Base-by-base conservation (phyloP, 2,797 vertebrate genomes). In the Sebastes taczanowskii region DNA sequence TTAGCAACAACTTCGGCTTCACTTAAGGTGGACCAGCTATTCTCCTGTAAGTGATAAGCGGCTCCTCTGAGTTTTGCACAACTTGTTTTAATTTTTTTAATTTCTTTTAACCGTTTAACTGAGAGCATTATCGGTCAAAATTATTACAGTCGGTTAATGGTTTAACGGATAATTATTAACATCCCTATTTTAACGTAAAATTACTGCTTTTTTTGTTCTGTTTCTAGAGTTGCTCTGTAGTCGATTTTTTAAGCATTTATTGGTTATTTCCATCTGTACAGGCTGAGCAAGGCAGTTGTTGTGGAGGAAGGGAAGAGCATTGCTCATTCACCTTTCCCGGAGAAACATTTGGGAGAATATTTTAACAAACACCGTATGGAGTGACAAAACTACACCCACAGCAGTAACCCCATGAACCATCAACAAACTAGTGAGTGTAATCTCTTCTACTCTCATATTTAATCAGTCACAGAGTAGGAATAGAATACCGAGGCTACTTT, bases 371-470 rank as follows among this genome's bases (percentile, higher is more conserved):
- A 73, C 49, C 61, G 2, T 4, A 11, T 22, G 4, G 5, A 25
- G 27, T 73, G 59, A 53, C 32, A 42, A 65, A 32, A 67, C 32
- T 66, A 73, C 16, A 65, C 23, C 7, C 25, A 23, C 14, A 76
- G 18, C 27, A 34, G 16, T 14, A 7, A 53, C n/a, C 23, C 34
- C 11, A 35, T 32, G 8, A 74, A 77, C 6, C 29, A 46, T 22
- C 42, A 18, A 29, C 30, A 65, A 49, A 72, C 58, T 3, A 29
- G 13, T 23, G 14, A 30, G 29, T 42, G 7, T 38, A 2, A 64
- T 71, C 30, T 58, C n/a, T 59, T 72, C 7, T 38, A 38, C 29
- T 68, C 58, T 68, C 58, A 7, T 4, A 70, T 65, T 83, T 56
- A 11, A 42, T 70, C 42, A 29, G 38, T 77, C 58, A 52, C n/a